Evolutionary conservation across 1,140 invertebrate genomes (phyloP).

Genomic region (Lordiphosa stackelbergi): DNA sequence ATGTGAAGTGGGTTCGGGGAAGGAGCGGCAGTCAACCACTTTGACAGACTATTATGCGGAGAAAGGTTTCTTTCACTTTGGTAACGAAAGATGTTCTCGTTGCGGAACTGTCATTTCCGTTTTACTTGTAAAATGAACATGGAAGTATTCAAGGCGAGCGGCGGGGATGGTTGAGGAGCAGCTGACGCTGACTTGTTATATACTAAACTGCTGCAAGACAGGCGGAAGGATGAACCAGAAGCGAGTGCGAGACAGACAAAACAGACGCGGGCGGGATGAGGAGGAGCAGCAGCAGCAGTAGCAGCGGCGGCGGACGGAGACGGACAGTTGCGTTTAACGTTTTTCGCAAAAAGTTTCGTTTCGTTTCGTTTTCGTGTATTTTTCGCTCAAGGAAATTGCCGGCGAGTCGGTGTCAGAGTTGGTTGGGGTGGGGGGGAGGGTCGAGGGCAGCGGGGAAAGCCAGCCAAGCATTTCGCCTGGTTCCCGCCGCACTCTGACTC

Average conservation of each 20-base stretch:
- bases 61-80: slow-evolving; percentile 75
- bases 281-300: no score
- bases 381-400: slow-evolving; percentile 27
- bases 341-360: slow-evolving; percentile 64
- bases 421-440: not conserved
- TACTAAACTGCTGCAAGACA: slow-evolving; percentile 63
- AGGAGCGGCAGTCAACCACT: slow-evolving; percentile 41
- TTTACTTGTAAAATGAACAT: slow-evolving; percentile 76
- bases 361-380: slow-evolving; percentile 62
- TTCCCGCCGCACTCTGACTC: slow-evolving; percentile 19
- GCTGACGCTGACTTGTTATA: slow-evolving; percentile 75
- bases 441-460: slow-evolving; percentile 8
- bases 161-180: slow-evolving; percentile 40
- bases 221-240: slow-evolving; percentile 67
- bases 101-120: slow-evolving; percentile 76
- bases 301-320: slow-evolving; percentile 14
- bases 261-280: slow-evolving; percentile 25
- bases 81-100: slow-evolving; percentile 67
- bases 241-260: slow-evolving; percentile 32
- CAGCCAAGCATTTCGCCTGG: slow-evolving; percentile 63
- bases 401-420: slow-evolving; percentile 9
- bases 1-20: slow-evolving; percentile 4
- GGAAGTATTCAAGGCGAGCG: slow-evolving; percentile 64
- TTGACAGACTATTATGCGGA: slow-evolving; percentile 74
- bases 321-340: slow-evolving; percentile 68